Evolutionary conservation across 2,113 vertebrate genomes (phyloP), one percentile per base, ranked within the genome.

Genomic region (Platysternon megacephalum): DNA sequence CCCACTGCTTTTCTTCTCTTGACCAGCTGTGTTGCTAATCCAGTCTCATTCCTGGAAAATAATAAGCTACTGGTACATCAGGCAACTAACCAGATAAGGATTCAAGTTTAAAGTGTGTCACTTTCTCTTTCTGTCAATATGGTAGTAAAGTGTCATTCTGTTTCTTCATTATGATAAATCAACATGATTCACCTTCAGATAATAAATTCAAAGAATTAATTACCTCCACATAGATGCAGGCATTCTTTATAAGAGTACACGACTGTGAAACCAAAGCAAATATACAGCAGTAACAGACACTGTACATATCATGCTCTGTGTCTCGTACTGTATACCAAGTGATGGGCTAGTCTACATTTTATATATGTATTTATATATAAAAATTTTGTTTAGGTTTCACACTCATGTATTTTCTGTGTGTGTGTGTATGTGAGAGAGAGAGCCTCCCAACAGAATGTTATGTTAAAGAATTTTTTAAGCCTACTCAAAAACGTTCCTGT

Each of bases 1-100:
- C 55, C 61, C 2, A 84, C 44, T 85, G 8, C 82, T 26, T 90
- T 90, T 96, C 55, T 87, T 88, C 35, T 94, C 68, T 65, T 65
- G 32, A 35, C 14, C 16, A 65, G 14, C 76, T 80, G 61, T 82
- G 53, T 72, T 48, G 11, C 90, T 48, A 39, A 35, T 79, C 88
- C 82, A n/a, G 24, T 93, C 61, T 81, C 72, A 49, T 55, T 80
- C 84, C 87, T 78, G 83, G 82, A 79, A 94, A 96, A 46, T 74
- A 8, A 3, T 16, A 35, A 28, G 24, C 39, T 35, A 61, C 32
- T 39, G 32, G 29, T 58, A 56, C 5, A 42, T 76, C 32, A 90
- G 65, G 46, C 35, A 91, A 48, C 53, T 74, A 91, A 56, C 74
- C 76, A 6, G 42, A 29, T 68, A 79, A 65, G 61, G 22, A 21